Evolutionary conservation across 1,140 invertebrate species (phyloP).

Genomic region (Pseudoatta argentina): DNA sequence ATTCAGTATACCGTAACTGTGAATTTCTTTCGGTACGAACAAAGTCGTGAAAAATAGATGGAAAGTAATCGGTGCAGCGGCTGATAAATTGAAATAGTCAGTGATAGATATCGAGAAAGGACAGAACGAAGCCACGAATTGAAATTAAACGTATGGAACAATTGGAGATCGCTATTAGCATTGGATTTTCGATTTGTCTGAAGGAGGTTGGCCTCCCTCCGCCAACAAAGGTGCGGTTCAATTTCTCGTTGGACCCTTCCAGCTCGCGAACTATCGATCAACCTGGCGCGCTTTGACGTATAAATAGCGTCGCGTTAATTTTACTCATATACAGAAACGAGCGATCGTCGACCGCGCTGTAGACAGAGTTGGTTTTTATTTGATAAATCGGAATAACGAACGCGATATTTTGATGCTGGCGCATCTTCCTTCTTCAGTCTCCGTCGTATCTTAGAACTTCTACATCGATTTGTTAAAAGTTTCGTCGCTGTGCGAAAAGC

Average conservation of each 20-base stretch:
- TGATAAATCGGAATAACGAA: conserved; percentile 36
- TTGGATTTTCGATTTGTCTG: conserved; percentile 58
- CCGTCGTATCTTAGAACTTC: neutral
- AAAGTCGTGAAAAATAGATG: conserved; percentile 8
- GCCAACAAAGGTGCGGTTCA: conserved; percentile 70
- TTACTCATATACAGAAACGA: conserved; percentile 56
- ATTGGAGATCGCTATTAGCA: conserved; percentile 61
- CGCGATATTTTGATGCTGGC: conserved; percentile 21
- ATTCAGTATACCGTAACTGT: neutral
- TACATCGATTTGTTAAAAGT: conserved; percentile 33
- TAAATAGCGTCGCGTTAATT: conserved; percentile 73
- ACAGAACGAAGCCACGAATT: conserved; percentile 10
- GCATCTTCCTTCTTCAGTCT: neutral
- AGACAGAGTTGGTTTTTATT: conserved; percentile 49
- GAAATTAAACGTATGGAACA: conserved; percentile 26
- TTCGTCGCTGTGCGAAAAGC: neutral
- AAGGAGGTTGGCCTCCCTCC: conserved; percentile 32
- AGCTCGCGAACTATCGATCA: conserved; percentile 68
- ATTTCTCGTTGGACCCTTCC: conserved; percentile 69
- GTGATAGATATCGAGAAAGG: conserved; percentile 4
- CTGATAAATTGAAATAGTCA: conserved; percentile 50
- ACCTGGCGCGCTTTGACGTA: conserved; percentile 58
- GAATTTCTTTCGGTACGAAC: neutral
- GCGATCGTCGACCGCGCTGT: conserved; percentile 40
- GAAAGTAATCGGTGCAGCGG: conserved; percentile 4